Percentiles rank a stretch among this genome's conserved stretches.
Evolutionary conservation across 2,888 invertebrate species (phyloP).

Genomic region (Lithophane socia): DNA sequence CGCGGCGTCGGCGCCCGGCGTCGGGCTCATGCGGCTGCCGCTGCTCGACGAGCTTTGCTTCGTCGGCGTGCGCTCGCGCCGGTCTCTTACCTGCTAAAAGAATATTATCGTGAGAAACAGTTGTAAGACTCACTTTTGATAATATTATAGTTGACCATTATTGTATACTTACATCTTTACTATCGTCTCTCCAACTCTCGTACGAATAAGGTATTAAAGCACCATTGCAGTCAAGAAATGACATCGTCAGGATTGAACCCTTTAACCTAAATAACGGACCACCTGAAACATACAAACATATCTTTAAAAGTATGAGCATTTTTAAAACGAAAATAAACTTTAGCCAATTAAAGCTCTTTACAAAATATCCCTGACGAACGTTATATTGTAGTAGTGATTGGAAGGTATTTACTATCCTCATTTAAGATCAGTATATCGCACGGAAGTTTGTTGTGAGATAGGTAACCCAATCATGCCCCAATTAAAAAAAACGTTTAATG

Average conservation of each 20-base stretch:
- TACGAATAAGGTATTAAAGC: constrained; percentile 97
- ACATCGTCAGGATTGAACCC: constrained; percentile 98
- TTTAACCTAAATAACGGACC: constrained; percentile 99
- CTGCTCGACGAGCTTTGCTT: constrained; percentile 90
- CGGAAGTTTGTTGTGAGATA: neutral
- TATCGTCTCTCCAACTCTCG: constrained; percentile 98
- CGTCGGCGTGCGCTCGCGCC: constrained; percentile 91
- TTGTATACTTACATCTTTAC: constrained; percentile 90
- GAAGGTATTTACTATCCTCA: neutral
- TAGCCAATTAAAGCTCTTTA: neutral
- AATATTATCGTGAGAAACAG: neutral
- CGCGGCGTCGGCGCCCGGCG: constrained; percentile 85
- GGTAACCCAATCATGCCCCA: no score
- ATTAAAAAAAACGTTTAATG: no score
- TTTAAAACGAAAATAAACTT: neutral
- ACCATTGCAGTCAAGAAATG: constrained; percentile 98
- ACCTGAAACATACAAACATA: constrained; percentile 90
- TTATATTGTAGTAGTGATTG: neutral
- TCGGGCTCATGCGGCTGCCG: constrained; percentile 94
- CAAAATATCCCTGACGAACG: neutral
- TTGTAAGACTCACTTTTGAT: neutral
- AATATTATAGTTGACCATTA: neutral
- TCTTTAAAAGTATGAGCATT: neutral
- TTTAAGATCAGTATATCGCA: neutral
- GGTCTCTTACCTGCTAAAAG: constrained; percentile 76